Conservation (phyloP, 2,113 vertebrate species). For the Noctilio leporinus region DNA sequence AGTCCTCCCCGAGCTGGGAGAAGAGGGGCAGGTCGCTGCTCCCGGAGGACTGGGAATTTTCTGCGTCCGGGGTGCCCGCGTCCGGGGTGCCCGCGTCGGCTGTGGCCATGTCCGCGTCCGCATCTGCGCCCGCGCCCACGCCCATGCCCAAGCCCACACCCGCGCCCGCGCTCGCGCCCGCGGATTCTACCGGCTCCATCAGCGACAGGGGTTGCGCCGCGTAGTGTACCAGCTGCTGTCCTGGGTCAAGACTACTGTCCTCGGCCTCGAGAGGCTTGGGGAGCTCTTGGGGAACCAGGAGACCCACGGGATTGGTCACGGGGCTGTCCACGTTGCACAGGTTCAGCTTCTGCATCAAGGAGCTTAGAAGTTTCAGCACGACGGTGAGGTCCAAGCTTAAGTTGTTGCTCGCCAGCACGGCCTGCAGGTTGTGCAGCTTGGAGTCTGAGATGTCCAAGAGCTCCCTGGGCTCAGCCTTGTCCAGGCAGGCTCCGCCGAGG, state of each 20-base stretch:
- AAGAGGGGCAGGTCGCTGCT: conserved; percentile 84
- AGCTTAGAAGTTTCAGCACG: conserved; percentile 89
- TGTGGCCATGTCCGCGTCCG: no score
- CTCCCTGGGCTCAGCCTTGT: conserved; percentile 86
- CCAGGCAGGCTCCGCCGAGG: conserved; percentile 92
- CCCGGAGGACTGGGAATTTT: no score
- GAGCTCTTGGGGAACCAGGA: conserved; percentile 82
- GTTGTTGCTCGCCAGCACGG: conserved; percentile 84
- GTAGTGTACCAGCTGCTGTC: conserved; percentile 94
- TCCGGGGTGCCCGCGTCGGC: no score
- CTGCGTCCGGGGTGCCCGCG: no score
- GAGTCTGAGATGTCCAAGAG: conserved; percentile 90
- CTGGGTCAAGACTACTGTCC: conserved; percentile 75
- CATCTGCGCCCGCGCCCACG: no score
- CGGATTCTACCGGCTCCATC: conserved; percentile 78
- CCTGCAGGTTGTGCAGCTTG: conserved; percentile 90
- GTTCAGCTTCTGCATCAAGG: conserved; percentile 83
- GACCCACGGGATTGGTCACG: conserved; percentile 90
- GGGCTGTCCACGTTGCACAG: conserved; percentile 88
- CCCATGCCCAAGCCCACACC: no score
- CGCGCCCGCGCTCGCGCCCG: no score
- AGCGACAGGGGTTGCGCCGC: conserved; percentile 82
- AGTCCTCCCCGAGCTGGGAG: conserved; percentile 82
- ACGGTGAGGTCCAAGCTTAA: conserved; percentile 90
- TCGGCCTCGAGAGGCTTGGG: conserved; percentile 75